phyloP scores from a whole-genome alignment of 2,113 vertebrate species.

The Lota lota region DNA sequence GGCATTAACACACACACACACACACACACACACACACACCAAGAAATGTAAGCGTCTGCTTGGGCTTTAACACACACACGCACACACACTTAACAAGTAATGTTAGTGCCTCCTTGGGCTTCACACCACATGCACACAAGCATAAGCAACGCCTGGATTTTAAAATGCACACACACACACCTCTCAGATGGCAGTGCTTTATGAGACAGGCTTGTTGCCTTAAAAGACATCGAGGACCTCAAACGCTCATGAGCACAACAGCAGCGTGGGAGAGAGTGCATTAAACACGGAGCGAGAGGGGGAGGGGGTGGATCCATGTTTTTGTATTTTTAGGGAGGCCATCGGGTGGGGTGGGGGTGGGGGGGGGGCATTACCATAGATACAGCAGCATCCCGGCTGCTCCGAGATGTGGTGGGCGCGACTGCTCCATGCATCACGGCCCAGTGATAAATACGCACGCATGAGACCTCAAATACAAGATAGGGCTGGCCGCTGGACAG shows the following conservation, averaged over 20 bases:
- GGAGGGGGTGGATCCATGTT: no score
- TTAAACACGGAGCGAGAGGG: background rate
- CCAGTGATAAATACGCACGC: conserved; percentile 74
- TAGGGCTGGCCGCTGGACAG: conserved; percentile 69
- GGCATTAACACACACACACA: background rate
- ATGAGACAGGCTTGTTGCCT: no score
- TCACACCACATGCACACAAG: background rate
- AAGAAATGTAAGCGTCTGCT: no score
- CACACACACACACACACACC: background rate
- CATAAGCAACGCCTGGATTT: no score
- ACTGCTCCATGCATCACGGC: conserved; percentile 70
- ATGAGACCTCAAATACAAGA: conserved; percentile 70
- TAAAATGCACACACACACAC: conserved; percentile 10
- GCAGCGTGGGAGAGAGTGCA: conserved; percentile 1
- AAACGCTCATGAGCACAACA: conserved; percentile 30
- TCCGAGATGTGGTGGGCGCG: conserved; percentile 62
- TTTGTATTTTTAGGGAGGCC: no score
- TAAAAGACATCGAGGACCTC: conserved; percentile 18
- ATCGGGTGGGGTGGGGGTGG: background rate
- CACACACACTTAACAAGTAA: no score
- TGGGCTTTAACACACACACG: no score
- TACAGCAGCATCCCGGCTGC: conserved; percentile 30
- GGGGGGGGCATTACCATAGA: conserved; percentile 32
- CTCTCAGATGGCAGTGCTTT: conserved; percentile 2
- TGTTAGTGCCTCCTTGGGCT: no score